Evolutionary conservation across 2,797 vertebrate species (phyloP), one percentile per base, ranked within the genome.

Genomic region (Diglossa cyanea): DNA sequence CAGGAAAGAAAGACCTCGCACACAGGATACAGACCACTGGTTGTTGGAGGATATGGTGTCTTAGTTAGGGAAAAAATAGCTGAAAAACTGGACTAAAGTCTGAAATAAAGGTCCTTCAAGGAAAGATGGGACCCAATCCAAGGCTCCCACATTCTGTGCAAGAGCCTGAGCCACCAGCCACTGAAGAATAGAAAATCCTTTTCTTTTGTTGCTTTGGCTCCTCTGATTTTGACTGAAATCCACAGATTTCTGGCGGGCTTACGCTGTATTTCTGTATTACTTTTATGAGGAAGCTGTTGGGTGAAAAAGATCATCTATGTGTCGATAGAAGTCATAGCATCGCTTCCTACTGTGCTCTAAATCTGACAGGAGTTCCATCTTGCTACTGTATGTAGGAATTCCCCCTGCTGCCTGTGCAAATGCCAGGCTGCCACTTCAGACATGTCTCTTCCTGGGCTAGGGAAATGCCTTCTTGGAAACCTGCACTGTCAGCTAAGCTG

Each of bases 191-290:
- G 48, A 94, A 89, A 91, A 45, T n/a, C 10, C 35, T 91, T 92
- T 93, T 89, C n/a, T 94, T 94, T 89, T 85, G 55, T 67, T 87
- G 44, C 81, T 85, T 87, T 71, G 70, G 33, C 55, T 87, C 61
- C 35, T 84, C 77, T 31, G 13, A 53, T 85, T 91, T 90, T 93
- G 74, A 91, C 71, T 89, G 47, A 79, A 73, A 57, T 92, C 71
- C 94, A 73, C 45, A 55, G 55, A 70, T 89, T 96, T 79, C 86
- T 94, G 89, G 86, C 81, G 91, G 84, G 76, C 67, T 73, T 66
- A n/a, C 4, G 2, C 44, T 82, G 39, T 61, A 53, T 89, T 89
- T 96, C 67, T 89, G 35, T 23, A 51, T 85, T 82, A 78, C 67
- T 66, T 95, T 94, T 89, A 81, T 39, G 51, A 91, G 65, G 74